A percentile compares a stretch with the other conserved stretches of the same genome.
phyloP scores from a whole-genome alignment of 2,797 vertebrate genomes.

The Propithecus perrieri region DNA sequence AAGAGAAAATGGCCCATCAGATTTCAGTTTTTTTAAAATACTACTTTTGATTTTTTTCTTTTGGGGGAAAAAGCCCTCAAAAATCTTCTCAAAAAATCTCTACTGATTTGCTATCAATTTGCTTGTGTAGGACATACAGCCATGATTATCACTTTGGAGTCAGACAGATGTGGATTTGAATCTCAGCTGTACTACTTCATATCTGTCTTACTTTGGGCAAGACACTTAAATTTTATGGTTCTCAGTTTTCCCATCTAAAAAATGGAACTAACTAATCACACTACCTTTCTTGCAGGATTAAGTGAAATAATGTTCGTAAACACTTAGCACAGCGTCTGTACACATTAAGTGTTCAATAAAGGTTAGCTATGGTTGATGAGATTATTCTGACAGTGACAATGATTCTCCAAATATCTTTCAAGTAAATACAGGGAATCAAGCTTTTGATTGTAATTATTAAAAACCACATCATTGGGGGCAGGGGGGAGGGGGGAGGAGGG shows the following conservation, averaged over 20 bases:
- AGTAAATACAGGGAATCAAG: neutral
- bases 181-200: neutral
- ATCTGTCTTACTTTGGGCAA: neutral
- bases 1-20: conserved; percentile 70
- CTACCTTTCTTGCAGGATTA: neutral
- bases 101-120: neutral
- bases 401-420: neutral
- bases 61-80: neutral
- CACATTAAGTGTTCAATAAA: neutral
- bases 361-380: neutral
- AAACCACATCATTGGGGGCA: neutral
- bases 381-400: neutral
- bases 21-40: neutral
- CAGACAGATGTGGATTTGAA: neutral
- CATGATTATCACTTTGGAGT: neutral
- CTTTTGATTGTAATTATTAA: conserved; percentile 13
- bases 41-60: neutral
- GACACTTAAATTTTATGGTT: neutral
- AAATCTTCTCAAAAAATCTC: neutral
- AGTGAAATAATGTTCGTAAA: neutral
- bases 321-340: neutral
- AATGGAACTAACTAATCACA: neutral
- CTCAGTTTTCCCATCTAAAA: neutral
- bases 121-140: neutral
- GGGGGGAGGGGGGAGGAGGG: too few relatives aligned